A percentile compares a stretch with the other conserved stretches of the same genome.
These are phyloP conservation scores for Scortum barcoo DNA, from an alignment of 2,113 vertebrate genomes.

Conservation along the genomic window DNA sequence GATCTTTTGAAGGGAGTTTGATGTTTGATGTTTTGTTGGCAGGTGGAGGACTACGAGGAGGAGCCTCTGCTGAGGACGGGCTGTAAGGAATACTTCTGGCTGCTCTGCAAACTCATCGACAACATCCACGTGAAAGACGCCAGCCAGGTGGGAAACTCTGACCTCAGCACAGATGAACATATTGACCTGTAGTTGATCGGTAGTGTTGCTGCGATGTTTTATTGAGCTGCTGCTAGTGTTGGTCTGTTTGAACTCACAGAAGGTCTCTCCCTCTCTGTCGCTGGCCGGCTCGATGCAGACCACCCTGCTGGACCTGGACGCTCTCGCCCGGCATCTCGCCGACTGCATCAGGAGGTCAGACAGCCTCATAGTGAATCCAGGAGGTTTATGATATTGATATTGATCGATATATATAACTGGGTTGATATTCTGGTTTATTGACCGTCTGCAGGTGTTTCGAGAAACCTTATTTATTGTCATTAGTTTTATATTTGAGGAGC, in stretches of 20 bases:
- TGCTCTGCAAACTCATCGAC: constrained; percentile 98
- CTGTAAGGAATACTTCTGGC: constrained; percentile 99
- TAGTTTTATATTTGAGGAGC: not conserved
- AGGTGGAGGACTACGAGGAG: constrained; percentile 98
- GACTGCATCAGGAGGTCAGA: constrained; percentile 97
- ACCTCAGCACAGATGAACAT: not conserved
- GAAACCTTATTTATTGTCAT: not conserved
- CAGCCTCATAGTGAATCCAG: not conserved
- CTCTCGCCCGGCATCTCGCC: constrained; percentile 95
- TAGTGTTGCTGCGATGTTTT: not conserved
- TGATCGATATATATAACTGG: too few relatives aligned
- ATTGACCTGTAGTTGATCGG: not conserved
- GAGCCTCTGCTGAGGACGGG: constrained; percentile 93
- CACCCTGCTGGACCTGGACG: constrained; percentile 96
- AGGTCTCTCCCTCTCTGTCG: constrained; percentile 80
- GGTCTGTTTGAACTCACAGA: constrained; percentile 81
- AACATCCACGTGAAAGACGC: constrained; percentile 99
- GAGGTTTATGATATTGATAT: too few relatives aligned
- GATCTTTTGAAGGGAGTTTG: not conserved
- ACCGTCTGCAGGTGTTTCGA: not conserved
- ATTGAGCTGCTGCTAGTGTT: constrained; percentile 57
- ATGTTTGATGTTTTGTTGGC: not conserved
- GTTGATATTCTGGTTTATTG: not conserved
- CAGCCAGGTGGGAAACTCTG: constrained; percentile 89
- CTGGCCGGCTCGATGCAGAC: constrained; percentile 86